Conservation (phyloP, 2,113 vertebrate species). For the Laticauda laticaudata region DNA sequence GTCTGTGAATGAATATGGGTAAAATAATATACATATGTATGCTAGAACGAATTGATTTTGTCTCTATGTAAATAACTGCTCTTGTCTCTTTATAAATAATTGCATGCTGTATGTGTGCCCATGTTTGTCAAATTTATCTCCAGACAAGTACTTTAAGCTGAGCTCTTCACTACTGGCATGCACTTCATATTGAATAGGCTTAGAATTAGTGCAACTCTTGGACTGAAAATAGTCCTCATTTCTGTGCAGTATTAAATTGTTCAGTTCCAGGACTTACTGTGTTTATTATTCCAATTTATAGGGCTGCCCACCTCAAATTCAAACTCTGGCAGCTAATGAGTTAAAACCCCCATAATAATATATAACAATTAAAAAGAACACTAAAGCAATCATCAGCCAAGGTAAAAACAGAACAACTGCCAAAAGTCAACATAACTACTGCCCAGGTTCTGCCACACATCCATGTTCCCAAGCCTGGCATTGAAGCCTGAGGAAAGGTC, state of each 20-base stretch:
- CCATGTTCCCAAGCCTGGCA: neutral
- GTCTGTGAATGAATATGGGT: neutral
- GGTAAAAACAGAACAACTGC: neutral
- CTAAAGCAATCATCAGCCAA: neutral
- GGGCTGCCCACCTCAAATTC: neutral
- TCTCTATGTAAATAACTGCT: neutral
- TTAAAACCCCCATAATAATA: neutral
- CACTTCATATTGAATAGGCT: neutral
- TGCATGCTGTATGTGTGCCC: neutral
- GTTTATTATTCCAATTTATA: neutral
- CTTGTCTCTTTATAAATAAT: neutral
- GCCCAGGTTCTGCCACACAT: neutral
- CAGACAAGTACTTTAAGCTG: neutral
- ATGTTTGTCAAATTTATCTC: neutral
- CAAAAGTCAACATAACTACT: neutral
- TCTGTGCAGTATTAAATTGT: neutral
- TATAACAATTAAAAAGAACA: neutral
- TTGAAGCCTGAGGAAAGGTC: neutral
- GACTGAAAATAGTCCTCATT: neutral
- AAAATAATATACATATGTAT: neutral
- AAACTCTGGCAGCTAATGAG: neutral
- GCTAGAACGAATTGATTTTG: neutral
- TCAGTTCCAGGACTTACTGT: neutral
- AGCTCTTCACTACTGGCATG: neutral
- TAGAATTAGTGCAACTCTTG: neutral